Evolutionary conservation across 1,140 invertebrate genomes (phyloP).

Genomic region (Plectrocnemia conspersa): DNA sequence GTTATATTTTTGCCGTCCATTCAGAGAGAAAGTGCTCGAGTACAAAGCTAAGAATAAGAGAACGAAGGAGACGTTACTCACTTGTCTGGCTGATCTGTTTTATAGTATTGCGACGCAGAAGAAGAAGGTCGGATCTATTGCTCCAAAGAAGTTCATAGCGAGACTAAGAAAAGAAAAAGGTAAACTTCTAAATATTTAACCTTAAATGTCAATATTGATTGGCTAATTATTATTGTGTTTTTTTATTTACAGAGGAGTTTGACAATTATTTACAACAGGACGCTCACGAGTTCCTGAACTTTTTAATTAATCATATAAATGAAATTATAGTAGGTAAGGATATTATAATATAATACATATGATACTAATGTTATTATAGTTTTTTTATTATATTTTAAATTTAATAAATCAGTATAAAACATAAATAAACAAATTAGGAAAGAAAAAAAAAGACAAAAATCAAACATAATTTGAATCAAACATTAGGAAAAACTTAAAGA

Average conservation of each 20-base stretch:
- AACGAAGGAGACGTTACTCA: slow-evolving; percentile 95
- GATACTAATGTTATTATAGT: no score
- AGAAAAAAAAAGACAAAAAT: no score
- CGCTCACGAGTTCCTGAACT: slow-evolving; percentile 99
- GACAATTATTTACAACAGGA: slow-evolving; percentile 99
- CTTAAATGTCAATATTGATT: neutral
- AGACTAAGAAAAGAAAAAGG: slow-evolving; percentile 97
- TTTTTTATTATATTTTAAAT: no score
- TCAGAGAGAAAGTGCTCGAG: slow-evolving; percentile 96
- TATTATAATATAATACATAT: slow-evolving; percentile 4
- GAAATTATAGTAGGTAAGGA: slow-evolving; percentile 82
- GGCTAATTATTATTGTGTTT: slow-evolving; percentile 14
- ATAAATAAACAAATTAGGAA: no score
- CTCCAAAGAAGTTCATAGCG: slow-evolving; percentile 99
- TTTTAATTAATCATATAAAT: slow-evolving; percentile 95
- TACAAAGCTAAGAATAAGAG: slow-evolving; percentile 97
- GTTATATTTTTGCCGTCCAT: slow-evolving; percentile 97
- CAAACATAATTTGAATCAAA: no score
- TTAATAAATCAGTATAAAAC: no score
- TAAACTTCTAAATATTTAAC: slow-evolving; percentile 40
- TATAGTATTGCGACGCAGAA: slow-evolving; percentile 99
- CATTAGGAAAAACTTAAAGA: no score
- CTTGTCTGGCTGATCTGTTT: slow-evolving; percentile 97
- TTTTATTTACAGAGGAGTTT: slow-evolving; percentile 83
- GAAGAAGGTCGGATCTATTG: slow-evolving; percentile 98